phyloP scores from a whole-genome alignment of 2,113 vertebrate species.

The Fregata magnificens region DNA sequence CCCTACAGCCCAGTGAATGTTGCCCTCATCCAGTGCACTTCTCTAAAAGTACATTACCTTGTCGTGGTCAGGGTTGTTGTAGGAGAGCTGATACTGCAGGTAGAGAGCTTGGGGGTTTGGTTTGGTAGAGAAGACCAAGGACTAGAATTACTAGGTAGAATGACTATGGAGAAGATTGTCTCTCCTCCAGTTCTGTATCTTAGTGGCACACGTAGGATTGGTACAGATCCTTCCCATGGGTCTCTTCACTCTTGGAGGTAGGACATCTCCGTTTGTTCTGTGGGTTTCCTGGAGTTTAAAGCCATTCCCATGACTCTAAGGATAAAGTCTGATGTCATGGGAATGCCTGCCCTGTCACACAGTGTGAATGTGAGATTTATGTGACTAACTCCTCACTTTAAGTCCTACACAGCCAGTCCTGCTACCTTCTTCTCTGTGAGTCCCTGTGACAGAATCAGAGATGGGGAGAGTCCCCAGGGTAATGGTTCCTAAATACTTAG shows the following conservation, averaged over 20 bases:
- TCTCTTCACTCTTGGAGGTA: neutral
- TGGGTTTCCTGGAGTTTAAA: neutral
- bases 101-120: neutral
- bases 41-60: neutral
- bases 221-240: neutral
- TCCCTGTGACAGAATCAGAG: neutral
- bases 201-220: neutral
- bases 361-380: neutral
- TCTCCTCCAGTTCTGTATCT: neutral
- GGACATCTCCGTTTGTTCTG: neutral
- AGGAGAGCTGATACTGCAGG: neutral
- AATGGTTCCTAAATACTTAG: neutral
- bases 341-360: neutral
- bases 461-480: neutral
- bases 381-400: neutral
- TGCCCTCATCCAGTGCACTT: neutral
- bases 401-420: neutral
- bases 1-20: neutral
- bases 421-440: neutral
- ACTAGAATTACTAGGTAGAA: neutral
- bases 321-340: neutral
- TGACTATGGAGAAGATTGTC: neutral
- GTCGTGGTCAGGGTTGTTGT: neutral
- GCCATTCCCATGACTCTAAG: neutral
- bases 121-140: neutral